Evolutionary conservation across 1,140 invertebrate genomes (phyloP).

Genomic region (Lepidostoma basale): DNA sequence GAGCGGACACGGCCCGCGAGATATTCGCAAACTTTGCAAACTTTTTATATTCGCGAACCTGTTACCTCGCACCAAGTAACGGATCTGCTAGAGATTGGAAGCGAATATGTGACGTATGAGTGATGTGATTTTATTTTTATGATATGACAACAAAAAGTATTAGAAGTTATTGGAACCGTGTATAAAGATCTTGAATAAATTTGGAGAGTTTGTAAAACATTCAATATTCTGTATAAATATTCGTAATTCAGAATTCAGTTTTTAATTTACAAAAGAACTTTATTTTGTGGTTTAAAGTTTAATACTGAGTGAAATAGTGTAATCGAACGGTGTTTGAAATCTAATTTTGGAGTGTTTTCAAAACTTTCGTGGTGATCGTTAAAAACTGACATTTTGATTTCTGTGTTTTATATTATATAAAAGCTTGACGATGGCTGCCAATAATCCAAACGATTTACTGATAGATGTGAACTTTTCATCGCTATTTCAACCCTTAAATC

Average conservation of each 20-base stretch:
- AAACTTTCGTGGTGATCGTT: background rate
- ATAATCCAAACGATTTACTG: background rate
- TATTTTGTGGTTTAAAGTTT: too few relatives aligned
- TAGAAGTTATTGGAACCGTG: background rate
- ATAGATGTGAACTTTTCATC: slow-evolving; percentile 15
- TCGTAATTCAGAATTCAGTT: too few relatives aligned
- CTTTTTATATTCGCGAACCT: background rate
- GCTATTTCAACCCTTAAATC: slow-evolving; percentile 5
- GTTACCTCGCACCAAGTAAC: background rate
- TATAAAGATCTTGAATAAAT: background rate
- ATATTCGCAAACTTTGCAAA: background rate
- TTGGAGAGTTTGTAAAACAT: background rate
- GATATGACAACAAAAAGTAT: background rate
- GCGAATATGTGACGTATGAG: background rate
- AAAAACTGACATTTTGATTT: background rate
- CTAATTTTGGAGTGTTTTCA: background rate
- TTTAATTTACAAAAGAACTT: too few relatives aligned
- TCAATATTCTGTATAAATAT: too few relatives aligned
- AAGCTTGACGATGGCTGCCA: background rate
- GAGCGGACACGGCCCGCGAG: background rate
- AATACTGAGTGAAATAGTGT: too few relatives aligned
- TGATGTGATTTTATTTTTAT: background rate
- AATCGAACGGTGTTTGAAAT: too few relatives aligned
- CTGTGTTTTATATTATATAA: background rate
- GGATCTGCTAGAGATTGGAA: background rate